These are phyloP conservation scores for Xanthia icteritia DNA, from an alignment of 2,888 invertebrate genomes.

Conservation along the genomic window DNA sequence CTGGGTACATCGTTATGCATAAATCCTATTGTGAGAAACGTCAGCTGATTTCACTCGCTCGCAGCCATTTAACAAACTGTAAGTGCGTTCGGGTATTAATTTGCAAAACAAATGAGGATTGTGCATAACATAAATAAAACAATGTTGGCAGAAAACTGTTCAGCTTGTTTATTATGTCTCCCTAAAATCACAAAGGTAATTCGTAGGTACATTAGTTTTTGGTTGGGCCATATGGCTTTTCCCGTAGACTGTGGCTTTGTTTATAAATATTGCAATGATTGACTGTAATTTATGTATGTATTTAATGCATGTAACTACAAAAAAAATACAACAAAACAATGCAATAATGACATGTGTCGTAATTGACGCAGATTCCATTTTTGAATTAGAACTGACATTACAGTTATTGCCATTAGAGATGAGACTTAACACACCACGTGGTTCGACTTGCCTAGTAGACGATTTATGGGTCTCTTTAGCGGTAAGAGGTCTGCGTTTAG, in stretches of 20 bases:
- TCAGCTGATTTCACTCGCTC: conserved; percentile 79
- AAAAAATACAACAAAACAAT: not conserved
- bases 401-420: too few species aligned
- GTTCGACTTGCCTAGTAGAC: too few species aligned
- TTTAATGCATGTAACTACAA: not conserved
- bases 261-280: not conserved
- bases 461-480: too few species aligned
- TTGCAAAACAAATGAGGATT: conserved; percentile 85
- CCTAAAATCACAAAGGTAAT: conserved; percentile 67
- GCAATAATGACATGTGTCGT: not conserved
- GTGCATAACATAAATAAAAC: conserved; percentile 70
- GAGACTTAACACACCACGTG: too few species aligned
- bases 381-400: not conserved
- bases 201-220: conserved; percentile 31
- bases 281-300: not conserved
- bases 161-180: conserved; percentile 57
- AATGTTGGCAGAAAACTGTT: conserved; percentile 61
- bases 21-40: conserved; percentile 75
- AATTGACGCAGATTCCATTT: not conserved
- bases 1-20: conserved; percentile 65
- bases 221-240: conserved; percentile 34
- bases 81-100: conserved; percentile 84
- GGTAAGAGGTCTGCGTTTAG: too few species aligned
- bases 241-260: conserved; percentile 4
- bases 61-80: conserved; percentile 80